A percentile compares a stretch with the other conserved stretches of the same genome.
Evolutionary conservation across 2,888 invertebrate species (phyloP).

Genomic region (Lycia hirtaria): DNA sequence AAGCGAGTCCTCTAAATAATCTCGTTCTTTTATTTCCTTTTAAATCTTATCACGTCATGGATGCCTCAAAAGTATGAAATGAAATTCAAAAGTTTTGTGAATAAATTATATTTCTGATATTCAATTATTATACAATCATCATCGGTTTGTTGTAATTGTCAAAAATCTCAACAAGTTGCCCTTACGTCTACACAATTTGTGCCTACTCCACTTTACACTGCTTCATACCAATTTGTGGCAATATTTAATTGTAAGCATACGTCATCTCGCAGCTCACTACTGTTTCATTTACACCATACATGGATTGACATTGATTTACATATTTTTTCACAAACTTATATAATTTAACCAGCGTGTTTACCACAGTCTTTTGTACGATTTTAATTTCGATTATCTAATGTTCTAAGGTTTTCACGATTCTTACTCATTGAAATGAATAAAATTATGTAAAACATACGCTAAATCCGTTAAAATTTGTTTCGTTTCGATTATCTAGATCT

Average conservation of each 20-base stretch:
- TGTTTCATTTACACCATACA: not conserved
- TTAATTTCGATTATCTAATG: too few relatives aligned
- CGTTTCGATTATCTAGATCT: too few relatives aligned
- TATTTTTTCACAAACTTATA: not conserved
- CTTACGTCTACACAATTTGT: constrained; percentile 74
- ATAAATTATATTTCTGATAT: constrained; percentile 81
- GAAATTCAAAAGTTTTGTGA: constrained; percentile 55
- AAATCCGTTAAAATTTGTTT: too few relatives aligned
- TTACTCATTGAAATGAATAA: too few relatives aligned
- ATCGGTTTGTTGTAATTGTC: constrained; percentile 75
- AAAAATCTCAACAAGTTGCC: constrained; percentile 73
- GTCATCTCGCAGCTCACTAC: not conserved
- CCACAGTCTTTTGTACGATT: not conserved
- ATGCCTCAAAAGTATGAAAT: not conserved
- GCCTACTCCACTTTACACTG: constrained; percentile 68
- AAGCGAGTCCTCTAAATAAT: not conserved
- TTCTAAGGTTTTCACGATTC: too few relatives aligned
- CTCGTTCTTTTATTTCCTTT: not conserved
- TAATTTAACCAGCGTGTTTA: not conserved
- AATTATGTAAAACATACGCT: too few relatives aligned
- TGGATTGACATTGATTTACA: not conserved
- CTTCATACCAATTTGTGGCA: constrained; percentile 32
- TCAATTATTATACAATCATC: constrained; percentile 72
- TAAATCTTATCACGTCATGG: not conserved
- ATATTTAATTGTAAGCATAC: constrained; percentile 7